Percentiles rank a stretch among this genome's conserved stretches.
These are phyloP conservation scores for Folsomia manolachei DNA, from an alignment of 2,888 invertebrate species.

Conservation along the genomic window DNA sequence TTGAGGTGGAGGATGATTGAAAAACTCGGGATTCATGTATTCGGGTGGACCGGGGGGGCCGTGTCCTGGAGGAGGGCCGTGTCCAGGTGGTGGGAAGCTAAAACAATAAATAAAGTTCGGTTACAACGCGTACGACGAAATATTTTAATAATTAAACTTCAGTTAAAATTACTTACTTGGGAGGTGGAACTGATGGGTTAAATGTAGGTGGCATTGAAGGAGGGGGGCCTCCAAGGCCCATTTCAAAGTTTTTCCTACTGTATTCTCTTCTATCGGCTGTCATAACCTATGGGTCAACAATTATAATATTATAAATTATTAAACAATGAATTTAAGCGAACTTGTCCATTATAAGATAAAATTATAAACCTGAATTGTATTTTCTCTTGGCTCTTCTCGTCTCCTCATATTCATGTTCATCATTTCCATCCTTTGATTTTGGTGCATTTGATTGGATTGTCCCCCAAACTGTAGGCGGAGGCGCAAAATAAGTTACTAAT, in stretches of 20 bases:
- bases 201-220: constrained; percentile 60
- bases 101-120: too few relatives aligned
- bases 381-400: constrained; percentile 63
- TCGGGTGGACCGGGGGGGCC: constrained; percentile 44
- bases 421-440: constrained; percentile 34
- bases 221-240: constrained; percentile 32
- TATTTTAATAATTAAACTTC: not conserved
- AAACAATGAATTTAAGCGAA: too few relatives aligned
- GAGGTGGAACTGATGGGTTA: constrained; percentile 59
- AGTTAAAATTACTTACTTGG: constrained; percentile 38
- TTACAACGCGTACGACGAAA: not conserved
- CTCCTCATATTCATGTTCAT: constrained; percentile 24
- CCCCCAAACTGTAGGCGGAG: constrained; percentile 9
- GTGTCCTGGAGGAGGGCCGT: constrained; percentile 34
- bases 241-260: constrained; percentile 60
- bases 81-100: too few relatives aligned
- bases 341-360: too few relatives aligned
- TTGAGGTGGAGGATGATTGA: constrained; percentile 44
- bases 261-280: constrained; percentile 86
- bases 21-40: constrained; percentile 45
- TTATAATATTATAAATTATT: too few relatives aligned
- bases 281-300: too few relatives aligned
- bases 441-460: constrained; percentile 45
- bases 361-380: constrained; percentile 72
- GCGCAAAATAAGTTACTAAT: not conserved